Conservation (phyloP, 2,888 invertebrate genomes). For the Dimorphilus gyrociliatus region DNA sequence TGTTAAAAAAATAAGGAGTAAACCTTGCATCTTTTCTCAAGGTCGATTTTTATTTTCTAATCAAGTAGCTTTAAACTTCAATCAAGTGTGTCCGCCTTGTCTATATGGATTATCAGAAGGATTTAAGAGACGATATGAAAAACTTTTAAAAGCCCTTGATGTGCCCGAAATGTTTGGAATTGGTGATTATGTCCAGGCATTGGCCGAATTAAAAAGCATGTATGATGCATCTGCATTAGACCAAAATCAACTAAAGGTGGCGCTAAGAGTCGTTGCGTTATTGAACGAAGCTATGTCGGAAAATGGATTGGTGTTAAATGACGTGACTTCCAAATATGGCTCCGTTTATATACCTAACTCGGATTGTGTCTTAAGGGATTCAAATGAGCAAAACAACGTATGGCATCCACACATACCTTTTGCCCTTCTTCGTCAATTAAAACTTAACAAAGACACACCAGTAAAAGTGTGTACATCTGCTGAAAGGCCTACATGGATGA, state of each 20-base stretch:
- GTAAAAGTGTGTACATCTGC: too few species aligned
- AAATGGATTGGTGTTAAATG: slow-evolving; percentile 6
- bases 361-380: slow-evolving; percentile 11
- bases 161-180: slow-evolving; percentile 13
- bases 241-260: slow-evolving; percentile 9
- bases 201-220: slow-evolving; percentile 7
- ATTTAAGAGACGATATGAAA: slow-evolving; percentile 7
- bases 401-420: too few species aligned
- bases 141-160: slow-evolving; percentile 9
- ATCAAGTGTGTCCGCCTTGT: slow-evolving; percentile 13
- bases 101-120: slow-evolving; percentile 12
- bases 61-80: slow-evolving; percentile 11
- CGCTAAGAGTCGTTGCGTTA: slow-evolving; percentile 10
- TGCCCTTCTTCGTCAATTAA: too few species aligned
- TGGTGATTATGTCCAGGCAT: slow-evolving; percentile 10
- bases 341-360: slow-evolving; percentile 18
- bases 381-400: slow-evolving; percentile 12
- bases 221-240: slow-evolving; percentile 6
- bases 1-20: slow-evolving; percentile 3
- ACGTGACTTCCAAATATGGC: slow-evolving; percentile 10
- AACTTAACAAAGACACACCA: too few species aligned
- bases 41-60: slow-evolving; percentile 8
- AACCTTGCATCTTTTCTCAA: slow-evolving; percentile 10
- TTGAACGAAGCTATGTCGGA: slow-evolving; percentile 11
- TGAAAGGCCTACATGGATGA: too few species aligned